Conservation (phyloP, 2,113 vertebrate species). For the Capreolus pygargus region DNA sequence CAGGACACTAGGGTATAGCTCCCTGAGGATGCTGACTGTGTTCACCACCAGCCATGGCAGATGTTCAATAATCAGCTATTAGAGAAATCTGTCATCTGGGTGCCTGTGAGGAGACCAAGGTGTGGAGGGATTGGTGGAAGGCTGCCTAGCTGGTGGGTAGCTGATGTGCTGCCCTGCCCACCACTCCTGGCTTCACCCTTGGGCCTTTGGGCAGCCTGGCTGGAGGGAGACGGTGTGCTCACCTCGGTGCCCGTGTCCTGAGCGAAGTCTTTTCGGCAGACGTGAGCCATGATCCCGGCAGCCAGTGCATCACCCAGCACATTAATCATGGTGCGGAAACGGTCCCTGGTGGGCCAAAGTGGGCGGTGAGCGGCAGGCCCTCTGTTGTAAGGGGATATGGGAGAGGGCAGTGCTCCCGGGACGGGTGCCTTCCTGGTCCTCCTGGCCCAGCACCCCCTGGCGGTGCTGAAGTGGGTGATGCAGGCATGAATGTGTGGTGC, state of each 20-base stretch:
- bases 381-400: not conserved
- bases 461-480: fast-evolving
- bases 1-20: fast-evolving
- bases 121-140: not conserved
- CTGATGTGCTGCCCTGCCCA: not conserved
- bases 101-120: not conserved
- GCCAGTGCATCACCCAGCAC: constrained; percentile 95
- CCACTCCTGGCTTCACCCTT: not conserved
- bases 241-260: constrained; percentile 90
- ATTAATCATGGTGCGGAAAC: constrained; percentile 98
- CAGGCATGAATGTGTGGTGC: fast-evolving
- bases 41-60: not conserved
- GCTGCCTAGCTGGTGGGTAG: not conserved
- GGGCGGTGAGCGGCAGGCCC: fast-evolving
- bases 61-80: not conserved
- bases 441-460: fast-evolving
- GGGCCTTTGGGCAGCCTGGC: not conserved
- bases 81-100: not conserved
- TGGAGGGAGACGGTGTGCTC: not conserved
- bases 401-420: not conserved
- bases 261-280: constrained; percentile 96
- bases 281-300: constrained; percentile 97
- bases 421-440: fast-evolving
- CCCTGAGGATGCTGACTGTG: not conserved
- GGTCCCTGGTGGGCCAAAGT: constrained; percentile 85